phyloP scores from a whole-genome alignment of 2,888 invertebrate species.

The Drosophila kambysellisi region DNA sequence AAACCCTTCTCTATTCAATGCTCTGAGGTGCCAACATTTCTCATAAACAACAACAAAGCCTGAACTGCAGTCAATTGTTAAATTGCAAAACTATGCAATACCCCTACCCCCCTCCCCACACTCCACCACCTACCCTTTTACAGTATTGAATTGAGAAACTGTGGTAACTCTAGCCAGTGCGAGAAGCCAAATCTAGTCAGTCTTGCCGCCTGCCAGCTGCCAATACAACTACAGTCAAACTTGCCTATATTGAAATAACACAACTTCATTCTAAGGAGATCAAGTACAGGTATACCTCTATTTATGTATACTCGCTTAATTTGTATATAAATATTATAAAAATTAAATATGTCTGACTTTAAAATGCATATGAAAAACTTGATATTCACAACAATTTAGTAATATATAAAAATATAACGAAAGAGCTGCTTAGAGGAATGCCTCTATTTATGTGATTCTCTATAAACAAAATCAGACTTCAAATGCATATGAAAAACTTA shows the following conservation, averaged over 20 bases:
- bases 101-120: neutral
- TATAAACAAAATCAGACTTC: neutral
- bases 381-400: neutral
- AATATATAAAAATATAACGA: neutral
- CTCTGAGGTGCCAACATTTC: slow-evolving; percentile 35
- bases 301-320: neutral
- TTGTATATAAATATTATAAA: neutral
- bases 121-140: neutral
- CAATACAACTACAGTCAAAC: slow-evolving; percentile 1
- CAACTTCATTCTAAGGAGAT: neutral
- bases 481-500: neutral
- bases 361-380: neutral
- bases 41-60: neutral
- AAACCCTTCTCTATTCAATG: neutral
- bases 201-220: slow-evolving; percentile 15
- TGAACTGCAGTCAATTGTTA: slow-evolving; percentile 80
- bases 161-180: slow-evolving; percentile 55
- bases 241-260: neutral
- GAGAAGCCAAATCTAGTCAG: slow-evolving; percentile 55
- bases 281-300: neutral
- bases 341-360: neutral
- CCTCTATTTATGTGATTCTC: neutral
- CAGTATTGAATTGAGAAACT: slow-evolving; percentile 45
- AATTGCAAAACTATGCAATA: slow-evolving; percentile 75
- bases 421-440: neutral